phyloP scores from a whole-genome alignment of 2,797 vertebrate genomes.

The Hoplostethus atlanticus region DNA sequence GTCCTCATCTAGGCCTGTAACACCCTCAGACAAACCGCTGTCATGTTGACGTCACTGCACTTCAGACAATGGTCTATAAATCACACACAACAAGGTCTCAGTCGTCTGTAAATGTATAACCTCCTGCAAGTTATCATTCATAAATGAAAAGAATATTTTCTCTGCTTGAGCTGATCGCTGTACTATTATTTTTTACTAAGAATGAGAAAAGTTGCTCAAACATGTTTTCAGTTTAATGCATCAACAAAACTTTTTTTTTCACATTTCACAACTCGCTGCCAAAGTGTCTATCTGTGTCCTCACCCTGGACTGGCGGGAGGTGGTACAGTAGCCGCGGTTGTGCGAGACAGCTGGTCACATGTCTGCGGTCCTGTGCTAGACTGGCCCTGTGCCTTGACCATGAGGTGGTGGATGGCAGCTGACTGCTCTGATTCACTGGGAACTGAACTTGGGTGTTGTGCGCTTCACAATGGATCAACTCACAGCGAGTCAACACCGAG shows the following conservation, averaged over 20 bases:
- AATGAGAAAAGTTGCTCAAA: no score
- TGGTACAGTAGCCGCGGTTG: slow-evolving; percentile 56
- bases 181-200: no score
- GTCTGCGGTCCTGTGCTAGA: slow-evolving; percentile 71
- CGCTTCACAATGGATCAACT: slow-evolving; percentile 73
- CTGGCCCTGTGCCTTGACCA: slow-evolving; percentile 68
- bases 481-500: slow-evolving; percentile 59
- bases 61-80: slow-evolving; percentile 67
- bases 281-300: not conserved
- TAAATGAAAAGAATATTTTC: not conserved
- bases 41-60: slow-evolving; percentile 75
- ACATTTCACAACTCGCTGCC: not conserved
- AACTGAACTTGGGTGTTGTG: slow-evolving; percentile 67
- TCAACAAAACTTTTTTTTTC: not conserved
- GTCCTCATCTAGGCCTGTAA: slow-evolving; percentile 55
- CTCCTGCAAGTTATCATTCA: slow-evolving; percentile 40
- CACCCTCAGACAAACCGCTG: slow-evolving; percentile 58
- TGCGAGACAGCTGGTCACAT: slow-evolving; percentile 75
- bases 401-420: slow-evolving; percentile 78
- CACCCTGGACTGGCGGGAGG: slow-evolving; percentile 4
- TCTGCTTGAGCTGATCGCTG: no score
- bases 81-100: slow-evolving; percentile 38
- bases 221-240: no score
- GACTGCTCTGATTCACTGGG: slow-evolving; percentile 72
- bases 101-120: slow-evolving; percentile 42